Percentiles rank a stretch among this genome's conserved stretches.
These are phyloP conservation scores for Macropis europaea DNA, from an alignment of 2,888 invertebrate genomes.

Conservation along the genomic window DNA sequence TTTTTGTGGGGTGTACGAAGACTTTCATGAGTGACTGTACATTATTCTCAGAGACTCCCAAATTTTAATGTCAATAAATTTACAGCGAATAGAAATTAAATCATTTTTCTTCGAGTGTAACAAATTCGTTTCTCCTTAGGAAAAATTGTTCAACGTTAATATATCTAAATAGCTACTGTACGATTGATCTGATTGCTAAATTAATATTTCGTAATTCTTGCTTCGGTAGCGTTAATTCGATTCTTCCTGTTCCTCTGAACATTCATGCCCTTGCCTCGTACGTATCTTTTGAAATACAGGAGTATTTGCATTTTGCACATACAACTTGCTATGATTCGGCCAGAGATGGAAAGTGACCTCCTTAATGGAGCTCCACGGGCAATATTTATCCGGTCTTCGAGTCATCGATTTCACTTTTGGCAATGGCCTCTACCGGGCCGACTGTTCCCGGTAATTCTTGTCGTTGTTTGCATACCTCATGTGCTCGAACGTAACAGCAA, in stretches of 20 bases:
- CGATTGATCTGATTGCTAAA: not conserved
- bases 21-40: too few relatives aligned
- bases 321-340: slow-evolving; percentile 45
- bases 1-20: too few relatives aligned
- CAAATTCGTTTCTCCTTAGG: too few relatives aligned
- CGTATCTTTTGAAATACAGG: slow-evolving; percentile 16
- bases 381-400: slow-evolving; percentile 63
- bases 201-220: not conserved
- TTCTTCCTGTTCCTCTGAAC: not conserved
- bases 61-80: too few relatives aligned
- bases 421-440: slow-evolving; percentile 76
- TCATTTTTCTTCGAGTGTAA: too few relatives aligned
- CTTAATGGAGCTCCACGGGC: slow-evolving; percentile 61
- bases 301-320: slow-evolving; percentile 15
- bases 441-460: slow-evolving; percentile 51
- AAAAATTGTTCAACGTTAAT: too few relatives aligned
- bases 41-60: too few relatives aligned
- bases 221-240: not conserved
- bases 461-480: slow-evolving; percentile 54
- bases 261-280: not conserved
- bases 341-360: slow-evolving; percentile 70
- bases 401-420: slow-evolving; percentile 78
- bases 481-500: slow-evolving; percentile 31
- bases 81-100: too few relatives aligned
- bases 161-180: too few relatives aligned